Conservation (phyloP, 2,797 vertebrate species). For the Psittacula echo region DNA sequence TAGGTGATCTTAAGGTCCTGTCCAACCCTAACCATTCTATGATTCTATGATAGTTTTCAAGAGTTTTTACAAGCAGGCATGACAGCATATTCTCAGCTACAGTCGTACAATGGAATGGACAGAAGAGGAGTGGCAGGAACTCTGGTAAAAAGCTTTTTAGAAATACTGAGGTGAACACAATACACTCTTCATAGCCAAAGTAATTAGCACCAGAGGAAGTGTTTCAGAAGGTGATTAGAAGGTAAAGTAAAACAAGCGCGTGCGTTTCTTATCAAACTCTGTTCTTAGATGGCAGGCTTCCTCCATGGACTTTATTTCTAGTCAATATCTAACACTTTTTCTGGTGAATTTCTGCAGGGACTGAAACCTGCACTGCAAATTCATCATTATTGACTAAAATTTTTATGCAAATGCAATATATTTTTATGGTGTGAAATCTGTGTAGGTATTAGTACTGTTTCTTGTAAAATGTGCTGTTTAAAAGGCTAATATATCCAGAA, state of each 20-base stretch:
- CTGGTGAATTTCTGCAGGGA: neutral
- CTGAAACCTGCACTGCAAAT: neutral
- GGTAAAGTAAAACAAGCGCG: slow-evolving; percentile 10
- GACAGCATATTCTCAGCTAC: neutral
- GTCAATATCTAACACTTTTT: slow-evolving; percentile 11
- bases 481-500: neutral
- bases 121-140: neutral
- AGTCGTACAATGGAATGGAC: neutral
- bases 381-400: neutral
- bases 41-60: neutral
- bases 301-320: slow-evolving; percentile 27
- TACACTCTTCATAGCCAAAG: neutral
- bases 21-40: neutral
- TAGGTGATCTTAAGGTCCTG: neutral
- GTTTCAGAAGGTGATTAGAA: slow-evolving; percentile 57
- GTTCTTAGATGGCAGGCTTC: slow-evolving; percentile 55
- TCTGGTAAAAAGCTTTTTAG: neutral
- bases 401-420: neutral
- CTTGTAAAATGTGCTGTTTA: neutral
- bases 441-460: neutral
- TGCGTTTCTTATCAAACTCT: slow-evolving; percentile 14
- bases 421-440: neutral
- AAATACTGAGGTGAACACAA: neutral
- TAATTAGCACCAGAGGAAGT: slow-evolving; percentile 22
- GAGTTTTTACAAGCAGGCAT: neutral